A percentile compares a stretch with the other conserved stretches of the same genome.
phyloP scores from a whole-genome alignment of 2,888 invertebrate species.

The Lordiphosa fenestrarum region DNA sequence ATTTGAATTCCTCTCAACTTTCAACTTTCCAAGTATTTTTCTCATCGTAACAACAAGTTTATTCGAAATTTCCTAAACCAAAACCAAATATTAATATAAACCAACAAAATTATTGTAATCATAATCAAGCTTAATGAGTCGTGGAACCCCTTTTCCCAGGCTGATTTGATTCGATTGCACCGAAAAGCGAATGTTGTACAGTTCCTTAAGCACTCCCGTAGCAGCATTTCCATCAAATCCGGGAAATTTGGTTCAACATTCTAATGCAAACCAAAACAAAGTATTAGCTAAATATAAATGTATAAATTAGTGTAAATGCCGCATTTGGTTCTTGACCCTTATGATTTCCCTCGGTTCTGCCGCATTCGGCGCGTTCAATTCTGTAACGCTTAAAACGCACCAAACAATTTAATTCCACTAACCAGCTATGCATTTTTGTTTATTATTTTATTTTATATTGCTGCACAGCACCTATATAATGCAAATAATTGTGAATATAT shows the following conservation, averaged over 20 bases:
- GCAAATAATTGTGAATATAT: constrained; percentile 44
- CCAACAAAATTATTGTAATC: constrained; percentile 16
- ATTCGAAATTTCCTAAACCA: constrained; percentile 68
- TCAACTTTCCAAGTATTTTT: constrained; percentile 79
- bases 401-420: constrained; percentile 50
- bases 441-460: constrained; percentile 21
- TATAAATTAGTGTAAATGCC: constrained; percentile 66
- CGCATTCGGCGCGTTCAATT: constrained; percentile 16
- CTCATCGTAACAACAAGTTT: constrained; percentile 75
- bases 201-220: constrained; percentile 27
- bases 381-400: constrained; percentile 57
- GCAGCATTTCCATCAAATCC: constrained; percentile 26
- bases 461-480: constrained; percentile 54
- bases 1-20: constrained; percentile 77
- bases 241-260: constrained; percentile 63
- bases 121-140: constrained; percentile 53
- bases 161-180: constrained; percentile 37
- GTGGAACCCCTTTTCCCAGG: constrained; percentile 60
- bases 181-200: constrained; percentile 41
- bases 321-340: constrained; percentile 34
- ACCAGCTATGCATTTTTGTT: constrained; percentile 38
- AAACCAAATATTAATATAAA: constrained; percentile 22
- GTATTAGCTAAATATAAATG: constrained; percentile 58
- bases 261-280: constrained; percentile 41
- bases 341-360: constrained; percentile 30